A percentile compares a stretch with the other conserved stretches of the same genome.
These are phyloP conservation scores for Burhinus bistriatus DNA, from an alignment of 2,113 vertebrate genomes.

Conservation along the genomic window DNA sequence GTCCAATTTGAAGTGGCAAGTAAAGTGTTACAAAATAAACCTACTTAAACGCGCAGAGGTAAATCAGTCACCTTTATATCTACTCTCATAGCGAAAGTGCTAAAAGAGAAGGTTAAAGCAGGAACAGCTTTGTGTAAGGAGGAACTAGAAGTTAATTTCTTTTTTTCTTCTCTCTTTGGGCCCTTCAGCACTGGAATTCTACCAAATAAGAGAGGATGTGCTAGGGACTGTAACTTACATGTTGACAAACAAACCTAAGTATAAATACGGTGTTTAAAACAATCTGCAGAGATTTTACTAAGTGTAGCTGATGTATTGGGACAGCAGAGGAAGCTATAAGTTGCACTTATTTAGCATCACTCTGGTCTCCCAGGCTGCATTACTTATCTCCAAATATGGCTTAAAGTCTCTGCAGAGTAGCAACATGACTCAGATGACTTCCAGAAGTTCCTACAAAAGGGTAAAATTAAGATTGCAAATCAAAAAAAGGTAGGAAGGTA, in stretches of 20 bases:
- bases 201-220: neutral
- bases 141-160: neutral
- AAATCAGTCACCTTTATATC: neutral
- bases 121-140: neutral
- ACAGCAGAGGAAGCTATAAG: neutral
- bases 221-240: neutral
- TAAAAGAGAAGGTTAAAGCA: neutral
- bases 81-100: neutral
- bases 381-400: neutral
- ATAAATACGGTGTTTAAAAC: neutral
- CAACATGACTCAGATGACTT: neutral
- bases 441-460: neutral
- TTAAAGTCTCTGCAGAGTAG: neutral
- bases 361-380: neutral
- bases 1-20: neutral
- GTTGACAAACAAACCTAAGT: neutral
- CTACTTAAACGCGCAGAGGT: neutral
- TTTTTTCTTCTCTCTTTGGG: neutral
- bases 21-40: neutral
- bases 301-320: neutral
- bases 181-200: neutral
- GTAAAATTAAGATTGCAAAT: constrained; percentile 6
- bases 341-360: neutral
- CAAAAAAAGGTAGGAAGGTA: neutral
- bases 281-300: neutral